Conservation (phyloP, 2,888 invertebrate genomes). For the Halictus ligatus region DNA sequence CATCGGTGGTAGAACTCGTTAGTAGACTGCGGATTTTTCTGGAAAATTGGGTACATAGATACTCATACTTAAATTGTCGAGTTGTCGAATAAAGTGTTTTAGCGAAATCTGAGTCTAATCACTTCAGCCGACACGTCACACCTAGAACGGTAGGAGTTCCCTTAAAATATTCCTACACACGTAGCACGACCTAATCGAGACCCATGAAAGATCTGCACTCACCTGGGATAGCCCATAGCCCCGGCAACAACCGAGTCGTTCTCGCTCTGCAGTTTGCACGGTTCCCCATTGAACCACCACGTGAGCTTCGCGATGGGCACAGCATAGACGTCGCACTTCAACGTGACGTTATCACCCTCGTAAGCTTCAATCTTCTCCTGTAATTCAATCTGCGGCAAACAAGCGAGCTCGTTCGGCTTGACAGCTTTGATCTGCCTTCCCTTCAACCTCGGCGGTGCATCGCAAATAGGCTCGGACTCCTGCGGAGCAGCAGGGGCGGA, state of each 20-base stretch:
- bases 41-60: too few species aligned
- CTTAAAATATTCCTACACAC: too few species aligned
- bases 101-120: too few species aligned
- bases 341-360: constrained; percentile 92
- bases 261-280: constrained; percentile 89
- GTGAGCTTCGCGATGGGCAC: constrained; percentile 92
- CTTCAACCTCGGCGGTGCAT: constrained; percentile 88
- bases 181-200: background rate
- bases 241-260: constrained; percentile 73
- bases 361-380: constrained; percentile 91
- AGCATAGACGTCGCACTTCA: constrained; percentile 92
- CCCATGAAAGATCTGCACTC: constrained; percentile 23
- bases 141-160: too few species aligned
- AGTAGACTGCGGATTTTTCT: too few species aligned
- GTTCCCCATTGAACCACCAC: constrained; percentile 93
- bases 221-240: constrained; percentile 64
- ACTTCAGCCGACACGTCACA: too few species aligned
- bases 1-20: background rate
- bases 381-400: constrained; percentile 92
- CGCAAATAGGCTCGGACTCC: constrained; percentile 91
- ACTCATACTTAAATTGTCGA: too few species aligned
- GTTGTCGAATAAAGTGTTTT: too few species aligned
- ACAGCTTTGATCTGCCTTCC: constrained; percentile 89
- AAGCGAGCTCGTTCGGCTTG: constrained; percentile 90
- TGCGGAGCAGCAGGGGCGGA: constrained; percentile 89